Evolutionary conservation across 2,888 invertebrate species (phyloP).

Genomic region (Macrophya alboannulata): DNA sequence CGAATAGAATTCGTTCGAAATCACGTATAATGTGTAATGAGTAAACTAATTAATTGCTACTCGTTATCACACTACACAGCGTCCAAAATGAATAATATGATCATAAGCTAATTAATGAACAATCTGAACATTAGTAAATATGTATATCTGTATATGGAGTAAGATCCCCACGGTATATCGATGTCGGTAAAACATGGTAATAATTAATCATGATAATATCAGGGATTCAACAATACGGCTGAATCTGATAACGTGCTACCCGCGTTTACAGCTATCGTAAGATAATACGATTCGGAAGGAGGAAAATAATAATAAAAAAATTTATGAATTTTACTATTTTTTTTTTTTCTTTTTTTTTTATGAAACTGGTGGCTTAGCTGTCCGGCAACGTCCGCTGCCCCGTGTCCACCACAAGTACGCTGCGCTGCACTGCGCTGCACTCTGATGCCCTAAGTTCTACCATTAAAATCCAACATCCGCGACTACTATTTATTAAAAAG

Average conservation of each 20-base stretch:
- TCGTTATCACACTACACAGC: not conserved
- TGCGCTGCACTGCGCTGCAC: not conserved
- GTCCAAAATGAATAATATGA: not conserved
- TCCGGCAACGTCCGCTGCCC: not conserved
- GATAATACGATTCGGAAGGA: slow-evolving; percentile 36
- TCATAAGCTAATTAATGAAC: not conserved
- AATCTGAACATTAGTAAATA: not conserved
- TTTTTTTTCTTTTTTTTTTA: too few species aligned
- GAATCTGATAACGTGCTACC: slow-evolving; percentile 40
- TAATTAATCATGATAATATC: slow-evolving; percentile 77
- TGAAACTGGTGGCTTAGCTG: slow-evolving; percentile 2
- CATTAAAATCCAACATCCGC: slow-evolving; percentile 56
- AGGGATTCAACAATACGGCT: slow-evolving; percentile 57
- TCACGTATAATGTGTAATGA: not conserved
- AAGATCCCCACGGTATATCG: slow-evolving; percentile 60
- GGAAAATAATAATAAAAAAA: slow-evolving; percentile 24
- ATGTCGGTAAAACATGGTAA: slow-evolving; percentile 72
- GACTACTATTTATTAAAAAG: slow-evolving; percentile 75
- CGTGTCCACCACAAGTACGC: not conserved
- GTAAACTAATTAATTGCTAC: slow-evolving; percentile 12
- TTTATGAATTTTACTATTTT: not conserved
- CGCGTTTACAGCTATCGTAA: slow-evolving; percentile 40
- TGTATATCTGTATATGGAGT: slow-evolving; percentile 4
- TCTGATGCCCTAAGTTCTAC: slow-evolving; percentile 15
- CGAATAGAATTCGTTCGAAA: not conserved